phyloP scores from a whole-genome alignment of 2,113 vertebrate species.

The Menura novaehollandiae region DNA sequence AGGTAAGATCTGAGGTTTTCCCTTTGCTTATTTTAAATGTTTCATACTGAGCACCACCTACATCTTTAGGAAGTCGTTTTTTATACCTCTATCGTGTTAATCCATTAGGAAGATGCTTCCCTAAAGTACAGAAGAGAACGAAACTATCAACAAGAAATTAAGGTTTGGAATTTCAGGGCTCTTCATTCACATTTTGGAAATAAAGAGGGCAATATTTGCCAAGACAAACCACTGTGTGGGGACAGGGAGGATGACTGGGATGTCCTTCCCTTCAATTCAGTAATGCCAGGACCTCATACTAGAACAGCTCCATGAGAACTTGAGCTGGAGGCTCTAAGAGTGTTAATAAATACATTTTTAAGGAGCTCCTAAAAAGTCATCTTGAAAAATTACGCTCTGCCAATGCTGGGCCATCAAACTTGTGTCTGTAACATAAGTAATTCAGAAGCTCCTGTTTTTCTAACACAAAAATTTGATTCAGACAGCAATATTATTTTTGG shows the following conservation, averaged over 20 bases:
- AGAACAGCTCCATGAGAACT: background rate
- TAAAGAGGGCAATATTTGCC: background rate
- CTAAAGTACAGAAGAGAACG: background rate
- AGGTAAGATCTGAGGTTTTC: background rate
- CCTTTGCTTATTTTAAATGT: background rate
- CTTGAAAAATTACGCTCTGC: background rate
- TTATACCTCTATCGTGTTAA: background rate
- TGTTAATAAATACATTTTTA: background rate
- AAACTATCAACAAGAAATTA: background rate
- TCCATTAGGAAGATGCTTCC: background rate
- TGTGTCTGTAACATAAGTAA: background rate
- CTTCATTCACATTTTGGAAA: background rate
- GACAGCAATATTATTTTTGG: background rate
- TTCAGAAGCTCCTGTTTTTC: conserved; percentile 4
- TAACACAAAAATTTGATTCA: background rate
- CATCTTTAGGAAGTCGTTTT: background rate
- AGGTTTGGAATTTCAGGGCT: background rate
- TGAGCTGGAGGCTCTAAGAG: background rate
- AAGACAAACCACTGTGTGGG: background rate
- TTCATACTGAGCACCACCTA: background rate
- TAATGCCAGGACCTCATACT: background rate
- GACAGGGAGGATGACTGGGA: background rate
- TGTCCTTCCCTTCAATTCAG: background rate
- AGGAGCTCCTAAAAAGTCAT: background rate
- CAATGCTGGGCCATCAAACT: background rate